Base-by-base conservation (phyloP, 2,888 invertebrate genomes). In the Nyleta sp. region DNA sequence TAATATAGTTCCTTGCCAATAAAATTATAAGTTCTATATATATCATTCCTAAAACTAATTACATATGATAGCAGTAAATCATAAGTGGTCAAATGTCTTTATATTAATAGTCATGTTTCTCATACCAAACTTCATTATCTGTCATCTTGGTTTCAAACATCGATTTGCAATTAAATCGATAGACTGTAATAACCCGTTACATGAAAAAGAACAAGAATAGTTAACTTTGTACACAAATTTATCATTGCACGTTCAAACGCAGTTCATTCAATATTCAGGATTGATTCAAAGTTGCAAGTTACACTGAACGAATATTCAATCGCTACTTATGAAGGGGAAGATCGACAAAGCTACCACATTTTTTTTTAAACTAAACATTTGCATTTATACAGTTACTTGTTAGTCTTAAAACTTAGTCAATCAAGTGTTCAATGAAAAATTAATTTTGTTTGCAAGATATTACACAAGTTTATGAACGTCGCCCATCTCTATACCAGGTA, bases 131-230 rank as follows among this genome's bases (percentile, higher is more conserved):
- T 53, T 38, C 53, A 33, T 11, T 53, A 65, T 65, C 65, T 52
- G 44, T 53, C 53, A 44, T 65, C 65, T 53, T 15, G 44, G 65
- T 42, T 22, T 65, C 44, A 53, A 22, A 33, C 35, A 65, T 53
- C 53, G 65, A 53, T 53, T 65, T 22, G 53, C 20, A 65, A 53
- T 65, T 35, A 53, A 53, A 65, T 53, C 53, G 65, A 65, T n/a
- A 53, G 44, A 53, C 65, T 65, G 65, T 64, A 18, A 53, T 42
- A 33, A 65, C 44, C 65, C 42, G 53, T 53, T 33, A 65, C 65
- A 65, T 65, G 65, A 65, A 65, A 65, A 65, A 65, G 53, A 65
- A 53, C 31, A 64, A 44, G 52, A 52, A 65, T 38, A 40, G 38
- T 65, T 44, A 65, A 53, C 42, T 44, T 28, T 44, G n/a, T 17